Conservation (phyloP, 2,797 vertebrate genomes). For the Mus minutoides region DNA sequence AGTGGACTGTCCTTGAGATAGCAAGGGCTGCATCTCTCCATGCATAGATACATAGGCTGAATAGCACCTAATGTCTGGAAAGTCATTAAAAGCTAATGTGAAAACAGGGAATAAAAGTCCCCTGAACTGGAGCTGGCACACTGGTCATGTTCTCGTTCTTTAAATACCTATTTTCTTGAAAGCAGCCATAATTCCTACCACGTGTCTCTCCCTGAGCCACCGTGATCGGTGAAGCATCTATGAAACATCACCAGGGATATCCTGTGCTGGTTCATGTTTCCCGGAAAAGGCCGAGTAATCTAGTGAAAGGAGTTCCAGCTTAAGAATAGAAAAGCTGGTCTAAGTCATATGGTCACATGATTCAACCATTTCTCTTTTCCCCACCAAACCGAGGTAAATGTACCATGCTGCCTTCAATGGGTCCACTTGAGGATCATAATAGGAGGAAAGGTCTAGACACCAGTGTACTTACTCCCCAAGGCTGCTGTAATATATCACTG, state of each 20-base stretch:
- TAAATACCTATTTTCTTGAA: not conserved
- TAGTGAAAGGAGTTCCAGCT: not conserved
- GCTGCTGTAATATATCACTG: not conserved
- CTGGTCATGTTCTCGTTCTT: not conserved
- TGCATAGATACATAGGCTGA: not conserved
- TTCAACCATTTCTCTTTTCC: not conserved
- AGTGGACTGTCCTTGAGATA: not conserved
- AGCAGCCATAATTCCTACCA: not conserved
- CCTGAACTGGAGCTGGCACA: not conserved
- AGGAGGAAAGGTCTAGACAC: not conserved
- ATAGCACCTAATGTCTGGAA: not conserved
- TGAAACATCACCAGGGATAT: not conserved
- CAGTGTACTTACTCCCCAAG: not conserved
- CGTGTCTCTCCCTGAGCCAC: no score
- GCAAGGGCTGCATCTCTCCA: not conserved
- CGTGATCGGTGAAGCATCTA: not conserved
- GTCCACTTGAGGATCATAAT: not conserved
- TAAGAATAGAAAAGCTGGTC: not conserved
- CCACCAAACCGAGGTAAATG: not conserved
- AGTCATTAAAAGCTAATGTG: not conserved
- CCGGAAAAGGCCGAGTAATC: not conserved
- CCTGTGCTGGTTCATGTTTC: not conserved
- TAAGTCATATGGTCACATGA: accelerated
- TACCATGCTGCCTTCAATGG: not conserved
- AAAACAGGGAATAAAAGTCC: not conserved